Evolutionary conservation across 1,140 invertebrate genomes (phyloP), one percentile per base, ranked within the genome.

Genomic region (Drosophila ambigua): DNA sequence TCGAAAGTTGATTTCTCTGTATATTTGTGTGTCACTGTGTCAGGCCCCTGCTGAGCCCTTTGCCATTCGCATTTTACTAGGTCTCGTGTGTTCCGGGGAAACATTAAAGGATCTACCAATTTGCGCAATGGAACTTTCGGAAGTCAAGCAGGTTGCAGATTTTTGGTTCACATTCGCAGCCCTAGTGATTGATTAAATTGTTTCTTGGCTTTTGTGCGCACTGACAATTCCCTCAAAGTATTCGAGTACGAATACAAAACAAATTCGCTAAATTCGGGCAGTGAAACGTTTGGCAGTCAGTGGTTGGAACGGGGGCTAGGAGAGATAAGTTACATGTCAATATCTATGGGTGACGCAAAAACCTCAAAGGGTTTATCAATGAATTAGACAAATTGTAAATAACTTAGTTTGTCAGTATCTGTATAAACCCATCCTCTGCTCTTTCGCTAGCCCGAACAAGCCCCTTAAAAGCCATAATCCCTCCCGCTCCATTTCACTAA

Each of bases 81-180:
- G 50, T 62, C 16, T 24, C 43, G 35, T 39, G 44, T 50, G 50
- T 50, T 23, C 26, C 45, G 31, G 44, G 44, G 45, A 3, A 49
- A 77, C 72, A 88, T 88, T 88, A 83, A 88, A 88, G 83, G 83
- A 83, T 88, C 88, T 88, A 88, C 79, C 79, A 83, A 88, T 79
- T 88, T 82, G 72, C 77, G 74, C 69, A 68, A 87, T 64, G 66
- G 68, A 87, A 78, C 24, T 66, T 79, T 48, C 44, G 28, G 35
- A 71, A 66, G 60, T 50, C 64, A 65, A 58, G 24, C 43, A 24
- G 52, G 45, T 55, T 76, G 2, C 39, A n/a, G n/a, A 62, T 57
- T 67, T 20, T 20, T 20, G 20, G 41, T 44, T 59, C 55, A 51
- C 51, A 69, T 9, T 9, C 31, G 31, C 31, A 35, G 31, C 15